A percentile compares a stretch with the other conserved stretches of the same genome.
phyloP scores from a whole-genome alignment of 2,797 vertebrate species.

The Chaetodon trifasciatus region DNA sequence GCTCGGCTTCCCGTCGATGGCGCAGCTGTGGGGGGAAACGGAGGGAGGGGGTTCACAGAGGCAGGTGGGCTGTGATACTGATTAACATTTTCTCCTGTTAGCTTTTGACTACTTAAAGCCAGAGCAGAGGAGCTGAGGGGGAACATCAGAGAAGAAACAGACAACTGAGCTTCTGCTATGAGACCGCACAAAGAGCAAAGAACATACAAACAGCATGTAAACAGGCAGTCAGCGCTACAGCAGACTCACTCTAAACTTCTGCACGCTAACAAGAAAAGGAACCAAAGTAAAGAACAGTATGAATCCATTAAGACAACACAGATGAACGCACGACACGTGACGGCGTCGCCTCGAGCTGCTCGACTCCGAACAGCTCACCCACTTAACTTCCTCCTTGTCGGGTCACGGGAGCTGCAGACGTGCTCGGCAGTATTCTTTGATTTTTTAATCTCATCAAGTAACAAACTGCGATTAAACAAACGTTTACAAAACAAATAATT shows the following conservation, averaged over 20 bases:
- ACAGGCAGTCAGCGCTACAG: background rate
- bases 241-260: conserved; percentile 15
- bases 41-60: conserved; percentile 38
- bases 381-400: conserved; percentile 19
- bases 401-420: conserved; percentile 25
- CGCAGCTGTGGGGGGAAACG: conserved; percentile 81
- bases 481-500: conserved; percentile 50
- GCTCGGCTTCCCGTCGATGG: conserved; percentile 90
- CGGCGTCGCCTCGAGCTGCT: background rate
- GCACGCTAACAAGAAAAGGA: background rate
- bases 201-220: conserved; percentile 1
- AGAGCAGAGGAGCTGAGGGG: conserved; percentile 17
- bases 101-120: conserved; percentile 4
- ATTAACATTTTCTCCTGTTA: background rate
- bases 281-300: background rate
- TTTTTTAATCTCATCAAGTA: conserved; percentile 12
- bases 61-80: conserved; percentile 3
- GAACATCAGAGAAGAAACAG: conserved; percentile 2
- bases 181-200: background rate
- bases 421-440: conserved; percentile 22
- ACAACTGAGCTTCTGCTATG: background rate
- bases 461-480: conserved; percentile 67
- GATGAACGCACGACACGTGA: background rate
- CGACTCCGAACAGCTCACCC: conserved; percentile 13
- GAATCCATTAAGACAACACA: background rate